phyloP scores from a whole-genome alignment of 1,140 invertebrate genomes.

The Tachypleus tridentatus region DNA sequence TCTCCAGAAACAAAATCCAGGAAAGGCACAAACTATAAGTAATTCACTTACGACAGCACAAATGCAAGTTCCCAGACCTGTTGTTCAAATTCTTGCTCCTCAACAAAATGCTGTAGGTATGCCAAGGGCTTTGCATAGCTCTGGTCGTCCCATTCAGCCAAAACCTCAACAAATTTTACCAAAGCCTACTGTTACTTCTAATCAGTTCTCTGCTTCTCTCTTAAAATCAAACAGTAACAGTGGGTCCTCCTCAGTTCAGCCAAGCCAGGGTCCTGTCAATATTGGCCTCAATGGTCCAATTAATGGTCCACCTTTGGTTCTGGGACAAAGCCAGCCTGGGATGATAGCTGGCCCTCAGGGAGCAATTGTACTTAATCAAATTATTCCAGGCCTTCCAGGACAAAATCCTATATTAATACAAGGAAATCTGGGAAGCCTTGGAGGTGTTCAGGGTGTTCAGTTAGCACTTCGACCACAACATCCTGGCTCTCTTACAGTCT shows the following conservation, averaged over 20 bases:
- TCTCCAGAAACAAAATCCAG: too few relatives aligned
- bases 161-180: slow-evolving; percentile 29
- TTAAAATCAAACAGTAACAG: slow-evolving; percentile 2
- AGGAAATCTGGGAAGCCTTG: slow-evolving; percentile 28
- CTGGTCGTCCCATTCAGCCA: slow-evolving; percentile 25
- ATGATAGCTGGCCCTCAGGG: slow-evolving; percentile 20
- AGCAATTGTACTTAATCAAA: slow-evolving; percentile 26
- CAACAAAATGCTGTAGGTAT: too few relatives aligned
- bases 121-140: slow-evolving; percentile 4
- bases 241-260: neutral
- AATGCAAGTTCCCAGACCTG: too few relatives aligned
- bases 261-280: slow-evolving; percentile 13
- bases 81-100: too few relatives aligned
- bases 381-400: slow-evolving; percentile 21
- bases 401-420: slow-evolving; percentile 32
- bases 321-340: slow-evolving; percentile 19
- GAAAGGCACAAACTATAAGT: too few relatives aligned
- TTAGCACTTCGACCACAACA: slow-evolving; percentile 32
- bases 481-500: slow-evolving; percentile 7
- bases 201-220: slow-evolving; percentile 9
- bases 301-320: slow-evolving; percentile 12
- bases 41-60: too few relatives aligned
- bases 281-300: slow-evolving; percentile 9
- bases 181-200: slow-evolving; percentile 22
- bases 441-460: slow-evolving; percentile 20